Conservation (phyloP, 2,797 vertebrate species). For the Decapterus maruadsi region DNA sequence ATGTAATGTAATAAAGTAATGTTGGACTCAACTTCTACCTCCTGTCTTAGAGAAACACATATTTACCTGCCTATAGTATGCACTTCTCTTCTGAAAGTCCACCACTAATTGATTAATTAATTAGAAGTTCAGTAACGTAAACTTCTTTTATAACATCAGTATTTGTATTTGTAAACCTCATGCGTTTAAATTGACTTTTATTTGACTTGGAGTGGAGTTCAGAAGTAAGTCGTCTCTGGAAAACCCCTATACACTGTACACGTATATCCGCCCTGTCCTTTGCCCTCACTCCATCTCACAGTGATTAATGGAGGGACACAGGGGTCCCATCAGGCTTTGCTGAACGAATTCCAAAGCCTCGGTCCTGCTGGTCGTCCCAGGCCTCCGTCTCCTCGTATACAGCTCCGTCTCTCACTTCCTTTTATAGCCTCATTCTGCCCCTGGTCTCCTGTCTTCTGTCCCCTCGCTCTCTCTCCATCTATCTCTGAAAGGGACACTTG, state of each 20-base stretch:
- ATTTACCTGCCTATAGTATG: background rate
- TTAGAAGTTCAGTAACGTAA: background rate
- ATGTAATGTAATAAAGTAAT: too few species aligned
- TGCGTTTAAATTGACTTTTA: constrained; percentile 31
- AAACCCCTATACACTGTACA: constrained; percentile 44
- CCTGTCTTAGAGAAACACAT: background rate
- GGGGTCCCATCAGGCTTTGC: constrained; percentile 67
- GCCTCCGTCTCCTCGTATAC: constrained; percentile 37
- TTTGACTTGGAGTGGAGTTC: constrained; percentile 51
- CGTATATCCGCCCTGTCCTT: constrained; percentile 24
- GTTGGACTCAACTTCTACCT: background rate
- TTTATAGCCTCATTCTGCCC: constrained; percentile 75
- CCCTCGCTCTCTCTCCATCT: constrained; percentile 52
- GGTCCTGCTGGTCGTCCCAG: constrained; percentile 46
- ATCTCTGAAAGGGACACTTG: constrained; percentile 57
- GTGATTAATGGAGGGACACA: constrained; percentile 71
- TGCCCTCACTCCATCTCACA: constrained; percentile 46
- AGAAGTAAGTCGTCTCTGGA: constrained; percentile 50
- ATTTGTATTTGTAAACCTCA: constrained; percentile 2
- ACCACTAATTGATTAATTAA: too few species aligned
- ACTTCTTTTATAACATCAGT: too few species aligned
- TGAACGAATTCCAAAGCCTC: constrained; percentile 65
- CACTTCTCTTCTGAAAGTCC: background rate
- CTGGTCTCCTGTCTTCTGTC: constrained; percentile 66
- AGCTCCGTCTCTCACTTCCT: constrained; percentile 67